These are phyloP conservation scores for Misgurnus mizolepis DNA, from an alignment of 2,113 vertebrate species.

Conservation along the genomic window DNA sequence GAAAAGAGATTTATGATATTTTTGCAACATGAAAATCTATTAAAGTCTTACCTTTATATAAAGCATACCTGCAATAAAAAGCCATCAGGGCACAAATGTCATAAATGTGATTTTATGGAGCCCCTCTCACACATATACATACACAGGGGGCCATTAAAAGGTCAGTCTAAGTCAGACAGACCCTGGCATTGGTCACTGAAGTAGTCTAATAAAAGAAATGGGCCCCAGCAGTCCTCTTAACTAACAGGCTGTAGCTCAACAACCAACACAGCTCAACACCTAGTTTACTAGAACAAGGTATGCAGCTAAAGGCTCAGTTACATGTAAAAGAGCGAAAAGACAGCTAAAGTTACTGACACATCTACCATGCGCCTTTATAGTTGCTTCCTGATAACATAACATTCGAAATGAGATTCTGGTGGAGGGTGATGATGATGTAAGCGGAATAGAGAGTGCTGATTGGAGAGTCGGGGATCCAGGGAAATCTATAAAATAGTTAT, in stretches of 20 bases:
- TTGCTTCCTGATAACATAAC: background rate
- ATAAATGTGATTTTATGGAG: slow-evolving; percentile 51
- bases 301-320: slow-evolving; percentile 12
- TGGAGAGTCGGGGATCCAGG: slow-evolving; percentile 31
- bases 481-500: slow-evolving; percentile 51
- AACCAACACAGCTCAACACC: slow-evolving; percentile 22
- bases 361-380: background rate
- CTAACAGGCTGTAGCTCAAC: background rate
- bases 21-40: background rate
- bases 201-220: slow-evolving; percentile 52
- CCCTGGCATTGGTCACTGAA: slow-evolving; percentile 38
- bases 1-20: background rate
- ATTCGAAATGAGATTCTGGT: slow-evolving; percentile 27
- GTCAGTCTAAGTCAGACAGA: slow-evolving; percentile 47
- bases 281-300: slow-evolving; percentile 30
- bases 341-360: background rate
- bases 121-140: background rate
- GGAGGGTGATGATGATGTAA: slow-evolving; percentile 31
- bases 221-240: slow-evolving; percentile 36
- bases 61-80: background rate
- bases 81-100: slow-evolving; percentile 17
- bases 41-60: background rate
- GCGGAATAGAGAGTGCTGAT: slow-evolving; percentile 19
- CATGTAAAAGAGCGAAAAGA: slow-evolving; percentile 5
- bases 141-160: slow-evolving; percentile 48